Base-by-base conservation (phyloP, 2,113 vertebrate genomes). In the Syrrhaptes paradoxus region DNA sequence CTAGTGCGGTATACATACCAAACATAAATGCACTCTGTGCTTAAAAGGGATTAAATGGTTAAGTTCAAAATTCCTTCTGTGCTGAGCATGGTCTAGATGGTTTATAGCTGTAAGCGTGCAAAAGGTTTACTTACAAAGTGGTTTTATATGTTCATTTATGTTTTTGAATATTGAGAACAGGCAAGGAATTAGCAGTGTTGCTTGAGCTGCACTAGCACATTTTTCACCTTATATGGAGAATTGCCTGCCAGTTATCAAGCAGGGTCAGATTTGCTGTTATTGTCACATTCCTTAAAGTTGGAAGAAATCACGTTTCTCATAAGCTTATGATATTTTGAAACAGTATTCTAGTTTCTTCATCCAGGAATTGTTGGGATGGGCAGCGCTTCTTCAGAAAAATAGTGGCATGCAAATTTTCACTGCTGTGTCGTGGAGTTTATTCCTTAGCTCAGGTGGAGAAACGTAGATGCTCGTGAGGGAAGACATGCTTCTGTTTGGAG, bases 161-260 rank as follows among this genome's bases (percentile, higher is more conserved):
- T 41, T 79, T 77, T 87, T 76, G 68, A 89, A 83, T 94, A 92
- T 94, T 65, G 90, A 91, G 51, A 63, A 62, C 72, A 75, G 91
- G 51, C 82, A 87, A 52, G 67, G 75, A 95, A 97, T 88, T 93
- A 95, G 29, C 88, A 96, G 55, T 63, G 85, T 92, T 63, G 71
- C 87, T 59, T 91, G 93, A 93, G 84, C 71, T 95, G 91, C 89
- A 77, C 96, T 87, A 95, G 97, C 79, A 94, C 95, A 97, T 98
- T 98, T 98, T 98, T 98, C 96, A 97, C 98, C 98, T 98, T 98
- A 98, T 98, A 98, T 98, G 98, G 98, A 97, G 91, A 94, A 81
- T 92, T 91, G 95, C 95, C 95, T 97, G 89, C 97, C 94, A 97
- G 96, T 97, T 97, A 94, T 97, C 95, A 97, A 90, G 93, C 91